Evolutionary conservation across 2,888 invertebrate genomes (phyloP), one percentile per base, ranked within the genome.

Genomic region (Amiota minor): DNA sequence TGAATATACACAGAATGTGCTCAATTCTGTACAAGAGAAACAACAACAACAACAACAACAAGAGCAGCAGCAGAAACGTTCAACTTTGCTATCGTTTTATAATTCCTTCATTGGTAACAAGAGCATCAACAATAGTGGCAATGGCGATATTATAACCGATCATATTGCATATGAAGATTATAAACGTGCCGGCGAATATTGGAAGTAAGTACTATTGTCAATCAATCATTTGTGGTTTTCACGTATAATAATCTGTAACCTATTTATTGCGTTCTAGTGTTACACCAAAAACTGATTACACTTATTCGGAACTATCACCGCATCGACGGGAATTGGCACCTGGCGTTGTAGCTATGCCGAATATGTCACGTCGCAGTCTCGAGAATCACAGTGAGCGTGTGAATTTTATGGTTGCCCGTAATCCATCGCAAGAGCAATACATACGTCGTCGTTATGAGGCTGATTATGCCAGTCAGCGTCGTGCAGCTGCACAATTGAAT

Each of bases 251-350:
- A 68, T 45, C 11, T 11, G 8, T 12, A 23, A n/a, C n/a, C 69
- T 14, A 50, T 65, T 72, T n/a, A 0, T 20, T 49, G 16, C 53
- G 53, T 55, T 73, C 77, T 78, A 97, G 97, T 89, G 94, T 93
- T 89, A 95, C 94, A 88, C 96, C 96, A 8, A 97, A 97, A 91
- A 97, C 97, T 75, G 97, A 97, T 90, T 97, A 96, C 91, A 96
- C 96, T 10, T 97, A 97, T 89, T 96, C 96, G 1, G 93, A 92
- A 77, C 91, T 94, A 80, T 96, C 96, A n/a, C 93, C 93, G 80
- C 95, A 95, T 91, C 93, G 96, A 70, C 93, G 94, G 80, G 95
- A 95, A 88, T 90, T 95, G 73, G 94, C 94, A 0, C 95, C 95
- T 0, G 96, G 96, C 1, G 92, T 95, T 72, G 92, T 96, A 78